Evolutionary conservation across 2,113 vertebrate species (phyloP), one percentile per base, ranked within the genome.

Genomic region (Austrofundulus limnaeus): DNA sequence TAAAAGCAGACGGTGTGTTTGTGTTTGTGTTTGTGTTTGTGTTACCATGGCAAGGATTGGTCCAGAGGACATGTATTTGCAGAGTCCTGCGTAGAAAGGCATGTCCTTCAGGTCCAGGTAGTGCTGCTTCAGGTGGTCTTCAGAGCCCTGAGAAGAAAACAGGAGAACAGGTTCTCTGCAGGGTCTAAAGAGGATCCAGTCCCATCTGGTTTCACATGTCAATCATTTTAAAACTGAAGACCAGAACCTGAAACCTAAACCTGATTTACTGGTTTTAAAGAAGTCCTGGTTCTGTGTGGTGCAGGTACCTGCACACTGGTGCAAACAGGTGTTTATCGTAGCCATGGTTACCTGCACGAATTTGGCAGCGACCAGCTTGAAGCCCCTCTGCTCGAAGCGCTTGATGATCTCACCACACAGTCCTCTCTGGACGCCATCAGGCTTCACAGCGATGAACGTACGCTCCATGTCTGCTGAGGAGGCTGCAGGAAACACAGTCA

Each of bases 401-500:
- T 94, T 94, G 79, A 96, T 89, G 92, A 96, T 93, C n/a, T 96
- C 94, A 0, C 95, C 96, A 12, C 95, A 86, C 2, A 98, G 91
- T 0, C 95, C 92, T 23, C 95, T 86, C 92, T 96, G 96, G 56
- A 98, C 94, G 1, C 96, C 96, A 0, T 98, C 96, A 0, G 96
- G 96, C 51, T 98, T 98, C 89, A 98, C 91, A 1, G 95, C 95
- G 0, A 98, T 91, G 88, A 98, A 97, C 4, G 95, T 97, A 17
- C 92, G 92, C 72, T 98, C 95, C 0, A 86, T 85, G 25, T 78
- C 42, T 48, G 69, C 74, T 72, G 48, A 65, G 21, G 19, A 43
- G 42, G 64, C 76, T 74, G 46, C 48, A 46, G 0, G 23, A 20
- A 24, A 42, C 25, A 28, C 3, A 28, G 25, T 28, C 25, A 3